Evolutionary conservation across 2,797 vertebrate genomes (phyloP).

Genomic region (Hephaestus fuliginosus): DNA sequence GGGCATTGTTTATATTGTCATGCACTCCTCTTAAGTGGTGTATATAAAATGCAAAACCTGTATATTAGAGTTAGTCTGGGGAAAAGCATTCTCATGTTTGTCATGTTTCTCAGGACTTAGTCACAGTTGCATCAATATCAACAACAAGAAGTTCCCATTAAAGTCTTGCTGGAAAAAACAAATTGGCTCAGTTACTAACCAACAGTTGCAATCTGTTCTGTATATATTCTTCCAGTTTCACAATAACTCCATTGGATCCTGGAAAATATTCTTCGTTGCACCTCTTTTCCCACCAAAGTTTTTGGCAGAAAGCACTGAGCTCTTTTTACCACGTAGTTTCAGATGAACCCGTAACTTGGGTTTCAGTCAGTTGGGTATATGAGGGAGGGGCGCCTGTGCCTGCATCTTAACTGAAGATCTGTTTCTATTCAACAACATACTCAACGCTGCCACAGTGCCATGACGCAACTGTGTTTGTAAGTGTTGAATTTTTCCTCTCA

Average conservation of each 20-base stretch:
- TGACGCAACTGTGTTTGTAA: not conserved
- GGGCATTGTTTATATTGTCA: conserved; percentile 23
- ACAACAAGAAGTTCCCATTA: not conserved
- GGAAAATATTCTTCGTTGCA: not conserved
- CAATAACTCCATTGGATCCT: not conserved
- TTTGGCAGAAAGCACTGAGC: not conserved
- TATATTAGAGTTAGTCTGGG: conserved; percentile 3
- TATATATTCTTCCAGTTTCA: not conserved
- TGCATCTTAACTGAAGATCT: not conserved
- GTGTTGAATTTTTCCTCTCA: not conserved
- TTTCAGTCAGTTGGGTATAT: not conserved
- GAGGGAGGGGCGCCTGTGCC: not conserved
- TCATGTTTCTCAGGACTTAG: conserved; percentile 14
- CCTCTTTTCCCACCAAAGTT: not conserved
- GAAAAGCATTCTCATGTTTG: conserved; percentile 13
- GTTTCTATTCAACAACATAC: not conserved
- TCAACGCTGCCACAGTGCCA: not conserved
- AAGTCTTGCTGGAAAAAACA: not conserved
- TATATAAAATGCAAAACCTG: conserved; percentile 18
- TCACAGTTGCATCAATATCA: conserved; percentile 3
- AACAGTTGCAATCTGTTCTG: conserved; percentile 6
- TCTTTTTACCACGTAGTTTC: not conserved
- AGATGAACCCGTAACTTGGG: not conserved
- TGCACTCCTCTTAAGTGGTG: conserved; percentile 29
- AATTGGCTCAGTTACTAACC: conserved; percentile 9